phyloP scores from a whole-genome alignment of 2,113 vertebrate genomes.

The Rhinoderma darwinii region DNA sequence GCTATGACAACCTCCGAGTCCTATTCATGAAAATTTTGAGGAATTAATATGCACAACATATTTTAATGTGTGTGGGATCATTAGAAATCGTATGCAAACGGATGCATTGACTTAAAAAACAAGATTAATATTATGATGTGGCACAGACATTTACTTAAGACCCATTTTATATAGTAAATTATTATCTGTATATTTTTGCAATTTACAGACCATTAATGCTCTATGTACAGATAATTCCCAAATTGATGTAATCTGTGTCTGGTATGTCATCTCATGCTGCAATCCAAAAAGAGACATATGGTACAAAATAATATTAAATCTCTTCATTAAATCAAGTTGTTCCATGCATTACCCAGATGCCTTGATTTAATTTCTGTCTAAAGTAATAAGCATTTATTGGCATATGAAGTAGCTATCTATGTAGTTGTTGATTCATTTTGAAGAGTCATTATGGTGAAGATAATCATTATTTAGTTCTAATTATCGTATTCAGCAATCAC shows the following conservation, averaged over 20 bases:
- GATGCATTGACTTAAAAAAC: background rate
- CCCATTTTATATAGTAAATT: background rate
- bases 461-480: constrained; percentile 55
- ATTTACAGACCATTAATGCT: constrained; percentile 14
- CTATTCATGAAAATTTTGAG: too few species aligned
- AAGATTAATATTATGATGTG: background rate
- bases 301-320: constrained; percentile 55
- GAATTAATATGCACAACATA: too few species aligned
- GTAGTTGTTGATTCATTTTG: constrained; percentile 58
- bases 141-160: background rate
- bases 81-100: too few species aligned
- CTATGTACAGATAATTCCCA: constrained; percentile 4
- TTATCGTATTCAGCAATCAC: constrained; percentile 57
- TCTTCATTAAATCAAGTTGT: constrained; percentile 56
- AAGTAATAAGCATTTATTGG: constrained; percentile 57
- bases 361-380: constrained; percentile 54
- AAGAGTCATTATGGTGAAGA: constrained; percentile 55
- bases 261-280: background rate
- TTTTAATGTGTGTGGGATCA: too few species aligned
- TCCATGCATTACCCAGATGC: constrained; percentile 37
- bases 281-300: constrained; percentile 38
- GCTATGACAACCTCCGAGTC: too few species aligned
- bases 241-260: background rate
- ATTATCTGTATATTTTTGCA: background rate
- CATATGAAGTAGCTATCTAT: constrained; percentile 55